These are phyloP conservation scores for Crotalus tigris DNA, from an alignment of 2,113 vertebrate species.

Conservation along the genomic window DNA sequence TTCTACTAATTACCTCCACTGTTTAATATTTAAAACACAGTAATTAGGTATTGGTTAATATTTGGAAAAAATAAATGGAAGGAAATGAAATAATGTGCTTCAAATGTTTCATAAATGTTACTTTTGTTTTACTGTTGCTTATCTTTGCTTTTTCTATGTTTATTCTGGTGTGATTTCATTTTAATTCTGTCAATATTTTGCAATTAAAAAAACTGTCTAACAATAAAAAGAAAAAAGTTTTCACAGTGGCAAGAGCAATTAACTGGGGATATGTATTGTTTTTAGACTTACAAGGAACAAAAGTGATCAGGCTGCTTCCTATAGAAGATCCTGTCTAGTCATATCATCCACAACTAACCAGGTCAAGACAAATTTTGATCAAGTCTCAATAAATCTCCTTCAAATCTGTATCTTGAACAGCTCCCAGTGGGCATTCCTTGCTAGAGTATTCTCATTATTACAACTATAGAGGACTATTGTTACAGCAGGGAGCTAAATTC, in stretches of 20 bases:
- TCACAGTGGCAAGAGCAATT: slow-evolving; percentile 9
- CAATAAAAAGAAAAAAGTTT: slow-evolving; percentile 33
- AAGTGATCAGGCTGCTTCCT: background rate
- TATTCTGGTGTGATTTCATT: background rate
- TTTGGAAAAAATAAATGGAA: background rate
- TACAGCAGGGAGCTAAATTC: background rate
- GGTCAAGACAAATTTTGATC: background rate
- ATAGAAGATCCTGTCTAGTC: background rate
- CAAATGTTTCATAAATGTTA: background rate
- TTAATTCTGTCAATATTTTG: background rate
- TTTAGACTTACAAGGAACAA: background rate
- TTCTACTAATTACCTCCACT: background rate
- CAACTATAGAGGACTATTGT: background rate
- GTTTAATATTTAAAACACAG: background rate
- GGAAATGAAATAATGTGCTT: background rate
- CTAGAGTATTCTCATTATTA: background rate
- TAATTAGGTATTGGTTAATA: background rate
- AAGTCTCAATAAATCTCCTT: background rate
- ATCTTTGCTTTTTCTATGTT: background rate
- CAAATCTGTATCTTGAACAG: background rate
- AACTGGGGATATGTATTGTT: background rate
- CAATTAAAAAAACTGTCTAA: slow-evolving; percentile 17
- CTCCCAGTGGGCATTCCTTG: background rate
- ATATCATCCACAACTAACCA: background rate
- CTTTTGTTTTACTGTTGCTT: background rate